Evolutionary conservation across 92 coral and sea anemone genomes (phyloP).

Genomic region (Zoanthus gigantus): DNA sequence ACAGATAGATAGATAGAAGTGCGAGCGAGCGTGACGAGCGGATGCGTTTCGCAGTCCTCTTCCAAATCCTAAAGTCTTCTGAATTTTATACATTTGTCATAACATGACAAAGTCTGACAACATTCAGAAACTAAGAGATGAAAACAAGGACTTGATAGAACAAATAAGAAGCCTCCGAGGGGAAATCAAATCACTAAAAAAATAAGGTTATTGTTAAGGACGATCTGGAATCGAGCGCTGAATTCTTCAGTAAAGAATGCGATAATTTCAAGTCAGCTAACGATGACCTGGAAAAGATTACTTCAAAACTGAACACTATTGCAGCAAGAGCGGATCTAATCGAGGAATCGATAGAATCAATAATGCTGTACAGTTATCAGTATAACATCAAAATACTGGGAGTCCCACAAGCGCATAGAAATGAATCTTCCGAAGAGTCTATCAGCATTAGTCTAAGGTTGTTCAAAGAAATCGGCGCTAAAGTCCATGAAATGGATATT

Average conservation of each 20-base stretch:
- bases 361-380: conserved; percentile 48
- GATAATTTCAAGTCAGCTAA: no score
- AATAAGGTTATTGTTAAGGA: not conserved
- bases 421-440: conserved; percentile 18
- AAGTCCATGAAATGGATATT: no score
- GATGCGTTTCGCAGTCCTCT: conserved; percentile 41
- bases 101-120: no score
- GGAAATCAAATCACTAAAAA: not conserved
- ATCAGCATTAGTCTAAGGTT: not conserved
- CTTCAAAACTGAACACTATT: no score
- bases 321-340: not conserved
- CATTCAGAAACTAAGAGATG: no score
- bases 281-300: no score
- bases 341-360: conserved; percentile 18
- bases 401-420: conserved; percentile 26
- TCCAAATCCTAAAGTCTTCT: conserved; percentile 9
- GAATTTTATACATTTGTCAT: no score
- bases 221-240: not conserved
- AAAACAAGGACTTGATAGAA: no score
- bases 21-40: conserved; percentile 45
- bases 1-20: no score
- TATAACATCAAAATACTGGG: conserved; percentile 31
- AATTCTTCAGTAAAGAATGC: no score
- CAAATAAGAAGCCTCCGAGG: conserved; percentile 5
- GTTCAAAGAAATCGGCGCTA: no score